Conservation (phyloP, 2,113 vertebrate genomes). For the Heterochromis multidens region DNA sequence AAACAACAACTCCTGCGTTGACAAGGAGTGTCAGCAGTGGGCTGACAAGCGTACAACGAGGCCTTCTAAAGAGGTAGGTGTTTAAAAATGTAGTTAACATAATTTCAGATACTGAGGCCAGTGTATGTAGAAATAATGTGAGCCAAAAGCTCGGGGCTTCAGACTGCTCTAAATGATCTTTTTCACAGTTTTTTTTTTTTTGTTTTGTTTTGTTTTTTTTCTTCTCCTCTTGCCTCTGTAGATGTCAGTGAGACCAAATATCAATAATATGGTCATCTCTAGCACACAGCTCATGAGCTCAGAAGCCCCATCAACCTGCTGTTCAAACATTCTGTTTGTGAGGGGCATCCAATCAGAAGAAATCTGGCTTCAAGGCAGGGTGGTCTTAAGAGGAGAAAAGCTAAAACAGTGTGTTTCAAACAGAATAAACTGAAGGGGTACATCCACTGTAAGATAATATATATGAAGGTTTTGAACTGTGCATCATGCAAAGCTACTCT, state of each 20-base stretch:
- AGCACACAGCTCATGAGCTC: background rate
- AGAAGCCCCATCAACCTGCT: too few relatives aligned
- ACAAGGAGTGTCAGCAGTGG: constrained; percentile 51
- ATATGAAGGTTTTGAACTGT: background rate
- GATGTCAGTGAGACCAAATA: background rate
- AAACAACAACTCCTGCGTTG: constrained; percentile 65
- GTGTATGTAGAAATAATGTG: background rate
- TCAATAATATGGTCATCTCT: background rate
- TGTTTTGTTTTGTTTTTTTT: too few relatives aligned
- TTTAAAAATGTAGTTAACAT: background rate
- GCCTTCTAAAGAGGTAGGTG: constrained; percentile 56
- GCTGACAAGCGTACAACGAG: constrained; percentile 44
- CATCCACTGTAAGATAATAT: background rate
- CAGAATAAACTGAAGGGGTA: background rate
- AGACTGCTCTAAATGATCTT: background rate
- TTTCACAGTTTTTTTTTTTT: background rate
- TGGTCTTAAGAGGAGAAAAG: too few relatives aligned
- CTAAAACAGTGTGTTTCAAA: background rate
- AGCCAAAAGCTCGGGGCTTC: background rate
- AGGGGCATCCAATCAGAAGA: too few relatives aligned
- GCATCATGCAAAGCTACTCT: background rate
- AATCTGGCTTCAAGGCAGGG: too few relatives aligned
- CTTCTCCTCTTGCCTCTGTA: too few relatives aligned
- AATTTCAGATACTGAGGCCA: background rate
- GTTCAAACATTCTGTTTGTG: too few relatives aligned